These are phyloP conservation scores for Aurelia aurita DNA, from an alignment of 30 jellyfish, hydroid and myxozoan species.

Conservation along the genomic window DNA sequence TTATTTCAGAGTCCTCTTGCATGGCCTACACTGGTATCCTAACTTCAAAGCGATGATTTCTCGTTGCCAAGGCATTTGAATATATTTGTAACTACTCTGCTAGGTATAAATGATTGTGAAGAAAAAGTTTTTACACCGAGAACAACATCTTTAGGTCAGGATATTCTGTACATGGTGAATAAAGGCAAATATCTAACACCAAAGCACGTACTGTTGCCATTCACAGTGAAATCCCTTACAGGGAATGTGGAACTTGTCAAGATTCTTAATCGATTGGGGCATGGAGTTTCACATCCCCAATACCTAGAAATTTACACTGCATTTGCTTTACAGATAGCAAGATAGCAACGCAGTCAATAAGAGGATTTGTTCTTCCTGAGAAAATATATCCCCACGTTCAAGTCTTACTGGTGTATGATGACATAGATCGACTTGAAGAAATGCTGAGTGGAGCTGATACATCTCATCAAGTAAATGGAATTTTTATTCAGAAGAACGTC, in stretches of 20 bases:
- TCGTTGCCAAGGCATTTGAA: slow-evolving; percentile 23
- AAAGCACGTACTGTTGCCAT: slow-evolving; percentile 33
- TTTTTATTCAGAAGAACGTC: slow-evolving; percentile 18
- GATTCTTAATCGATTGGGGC: slow-evolving; percentile 38
- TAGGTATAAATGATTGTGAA: slow-evolving; percentile 15
- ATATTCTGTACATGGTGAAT: slow-evolving; percentile 8
- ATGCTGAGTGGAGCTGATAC: slow-evolving; percentile 42
- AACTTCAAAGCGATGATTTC: slow-evolving; percentile 15
- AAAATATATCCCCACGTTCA: slow-evolving; percentile 8
- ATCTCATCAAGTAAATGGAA: slow-evolving; percentile 35
- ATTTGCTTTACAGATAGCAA: slow-evolving; percentile 10
- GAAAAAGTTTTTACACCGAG: slow-evolving; percentile 5
- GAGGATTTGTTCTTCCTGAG: slow-evolving; percentile 4
- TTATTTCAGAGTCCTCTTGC: slow-evolving; percentile 32
- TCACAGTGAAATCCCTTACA: slow-evolving; percentile 33
- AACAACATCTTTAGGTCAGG: slow-evolving; percentile 24
- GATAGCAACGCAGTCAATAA: slow-evolving; percentile 11
- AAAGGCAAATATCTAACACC: slow-evolving; percentile 32
- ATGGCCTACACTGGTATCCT: slow-evolving; percentile 3
- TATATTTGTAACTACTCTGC: slow-evolving; percentile 11
- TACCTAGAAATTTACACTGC: slow-evolving; percentile 34
- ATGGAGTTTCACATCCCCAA: slow-evolving; percentile 23
- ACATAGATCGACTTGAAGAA: background rate
- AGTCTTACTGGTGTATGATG: background rate
- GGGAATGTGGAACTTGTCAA: slow-evolving; percentile 12